These are phyloP conservation scores for Mormyrus iriodes DNA, from an alignment of 2,113 vertebrate species.

Conservation along the genomic window DNA sequence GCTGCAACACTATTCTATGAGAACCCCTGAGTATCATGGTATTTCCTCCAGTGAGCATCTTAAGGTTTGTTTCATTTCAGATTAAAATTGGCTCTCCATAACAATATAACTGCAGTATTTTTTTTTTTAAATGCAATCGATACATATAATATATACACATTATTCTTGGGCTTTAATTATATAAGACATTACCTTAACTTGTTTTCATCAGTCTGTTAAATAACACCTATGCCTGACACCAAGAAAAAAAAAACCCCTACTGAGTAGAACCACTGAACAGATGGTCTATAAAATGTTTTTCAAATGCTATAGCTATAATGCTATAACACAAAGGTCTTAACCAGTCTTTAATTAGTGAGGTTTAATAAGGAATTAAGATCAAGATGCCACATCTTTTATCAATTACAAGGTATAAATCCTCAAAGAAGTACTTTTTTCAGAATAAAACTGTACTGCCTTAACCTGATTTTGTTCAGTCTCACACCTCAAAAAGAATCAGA, in stretches of 20 bases:
- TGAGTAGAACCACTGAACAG: neutral
- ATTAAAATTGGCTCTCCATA: neutral
- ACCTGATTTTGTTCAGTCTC: neutral
- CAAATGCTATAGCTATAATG: neutral
- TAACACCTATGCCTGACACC: neutral
- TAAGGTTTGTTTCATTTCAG: neutral
- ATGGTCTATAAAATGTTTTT: neutral
- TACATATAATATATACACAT: neutral
- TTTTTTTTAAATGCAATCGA: neutral
- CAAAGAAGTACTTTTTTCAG: neutral
- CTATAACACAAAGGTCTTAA: neutral
- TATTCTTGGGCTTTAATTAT: neutral
- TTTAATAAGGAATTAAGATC: neutral
- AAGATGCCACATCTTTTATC: neutral
- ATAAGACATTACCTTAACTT: neutral
- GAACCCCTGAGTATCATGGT: neutral
- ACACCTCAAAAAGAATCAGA: too few species aligned
- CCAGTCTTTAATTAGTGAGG: neutral
- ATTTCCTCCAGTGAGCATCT: neutral
- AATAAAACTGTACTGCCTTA: neutral
- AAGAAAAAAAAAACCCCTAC: neutral
- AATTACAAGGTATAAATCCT: neutral
- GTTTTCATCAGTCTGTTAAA: neutral
- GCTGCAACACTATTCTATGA: neutral
- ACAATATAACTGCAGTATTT: neutral